Evolutionary conservation across 2,888 invertebrate species (phyloP).

Genomic region (Scaeva pyrastri): DNA sequence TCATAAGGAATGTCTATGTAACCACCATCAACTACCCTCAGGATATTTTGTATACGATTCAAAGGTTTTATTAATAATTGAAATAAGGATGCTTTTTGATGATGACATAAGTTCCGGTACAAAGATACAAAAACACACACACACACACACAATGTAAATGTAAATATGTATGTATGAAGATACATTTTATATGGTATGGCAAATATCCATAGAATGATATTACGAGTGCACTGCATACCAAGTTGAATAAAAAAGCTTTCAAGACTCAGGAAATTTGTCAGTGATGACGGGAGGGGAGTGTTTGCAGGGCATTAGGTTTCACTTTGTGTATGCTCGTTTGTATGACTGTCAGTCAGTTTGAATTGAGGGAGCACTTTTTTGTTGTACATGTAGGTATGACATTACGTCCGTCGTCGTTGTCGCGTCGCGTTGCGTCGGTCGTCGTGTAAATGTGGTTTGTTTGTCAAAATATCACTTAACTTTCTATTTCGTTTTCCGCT

Average conservation of each 20-base stretch:
- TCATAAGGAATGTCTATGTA: conserved; percentile 4
- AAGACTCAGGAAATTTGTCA: not conserved
- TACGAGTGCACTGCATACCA: not conserved
- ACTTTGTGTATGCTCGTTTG: too few relatives aligned
- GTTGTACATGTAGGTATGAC: not conserved
- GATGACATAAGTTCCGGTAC: conserved; percentile 16
- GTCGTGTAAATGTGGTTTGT: conserved; percentile 20
- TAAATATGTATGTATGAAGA: too few relatives aligned
- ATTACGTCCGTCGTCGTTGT: not conserved
- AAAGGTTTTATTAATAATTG: conserved; percentile 51
- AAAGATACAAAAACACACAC: not conserved
- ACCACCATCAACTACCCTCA: not conserved
- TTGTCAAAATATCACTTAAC: conserved; percentile 11
- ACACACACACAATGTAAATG: too few relatives aligned
- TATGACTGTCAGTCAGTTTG: conserved; percentile 43
- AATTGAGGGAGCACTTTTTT: not conserved
- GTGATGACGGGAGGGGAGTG: conserved; percentile 9
- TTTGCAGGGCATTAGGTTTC: conserved; percentile 16
- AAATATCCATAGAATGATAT: not conserved
- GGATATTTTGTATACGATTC: not conserved
- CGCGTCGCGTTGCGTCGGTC: too few relatives aligned
- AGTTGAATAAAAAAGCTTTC: conserved; percentile 5
- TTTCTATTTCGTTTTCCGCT: conserved; percentile 14
- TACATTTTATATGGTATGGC: not conserved
- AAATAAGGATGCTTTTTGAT: conserved; percentile 49